A percentile compares a stretch with the other conserved stretches of the same genome.
phyloP scores from a whole-genome alignment of 2,888 invertebrate genomes.

The Diabrotica balteata region DNA sequence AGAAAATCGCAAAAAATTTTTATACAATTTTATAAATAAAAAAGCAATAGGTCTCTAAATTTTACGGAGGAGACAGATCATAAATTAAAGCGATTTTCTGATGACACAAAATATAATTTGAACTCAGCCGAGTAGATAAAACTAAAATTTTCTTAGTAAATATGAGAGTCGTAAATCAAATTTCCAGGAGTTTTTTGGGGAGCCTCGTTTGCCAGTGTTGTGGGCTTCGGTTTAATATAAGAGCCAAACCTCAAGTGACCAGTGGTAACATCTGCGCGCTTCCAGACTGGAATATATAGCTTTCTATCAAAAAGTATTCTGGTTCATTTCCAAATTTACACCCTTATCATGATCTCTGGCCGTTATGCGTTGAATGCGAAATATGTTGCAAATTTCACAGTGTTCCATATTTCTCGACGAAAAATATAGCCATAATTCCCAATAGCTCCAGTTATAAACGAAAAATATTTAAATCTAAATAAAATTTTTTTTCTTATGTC shows the following conservation, averaged over 20 bases:
- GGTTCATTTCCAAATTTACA: constrained; percentile 53
- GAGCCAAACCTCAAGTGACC: constrained; percentile 54
- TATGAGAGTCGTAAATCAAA: constrained; percentile 39
- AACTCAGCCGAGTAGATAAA: constrained; percentile 52
- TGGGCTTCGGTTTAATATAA: constrained; percentile 47
- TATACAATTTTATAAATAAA: no score
- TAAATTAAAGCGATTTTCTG: neutral
- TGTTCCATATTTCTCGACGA: no score
- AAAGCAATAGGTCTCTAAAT: no score
- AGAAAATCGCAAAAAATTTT: no score
- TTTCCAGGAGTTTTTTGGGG: constrained; percentile 30
- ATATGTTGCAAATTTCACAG: neutral
- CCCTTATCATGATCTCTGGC: constrained; percentile 46
- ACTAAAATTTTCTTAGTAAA: constrained; percentile 49
- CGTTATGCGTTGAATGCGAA: constrained; percentile 10
- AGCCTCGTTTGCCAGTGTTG: constrained; percentile 33
- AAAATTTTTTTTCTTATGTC: no score
- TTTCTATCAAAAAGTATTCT: constrained; percentile 57
- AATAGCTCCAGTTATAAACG: no score
- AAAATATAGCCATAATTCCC: no score
- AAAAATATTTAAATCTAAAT: no score
- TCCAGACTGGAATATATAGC: constrained; percentile 55
- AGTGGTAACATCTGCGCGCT: constrained; percentile 53
- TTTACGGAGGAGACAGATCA: no score
- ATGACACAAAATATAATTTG: neutral